A percentile compares a stretch with the other conserved stretches of the same genome.
phyloP scores from a whole-genome alignment of 2,113 vertebrate genomes.

The Anthoscopus minutus region DNA sequence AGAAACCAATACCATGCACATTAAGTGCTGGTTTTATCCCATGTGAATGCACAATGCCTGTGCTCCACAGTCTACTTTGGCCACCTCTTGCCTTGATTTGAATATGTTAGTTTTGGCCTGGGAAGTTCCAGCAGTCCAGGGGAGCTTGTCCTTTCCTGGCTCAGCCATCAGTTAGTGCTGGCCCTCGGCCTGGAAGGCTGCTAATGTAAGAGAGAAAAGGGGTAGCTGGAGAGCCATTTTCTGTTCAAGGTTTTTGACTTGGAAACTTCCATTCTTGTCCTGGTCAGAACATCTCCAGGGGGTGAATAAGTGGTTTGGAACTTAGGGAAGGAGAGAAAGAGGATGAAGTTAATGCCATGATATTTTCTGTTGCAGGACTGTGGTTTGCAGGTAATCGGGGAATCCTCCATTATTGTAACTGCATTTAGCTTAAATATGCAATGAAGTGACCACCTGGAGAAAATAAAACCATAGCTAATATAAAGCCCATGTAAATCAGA shows the following conservation, averaged over 20 bases:
- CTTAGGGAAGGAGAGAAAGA: background rate
- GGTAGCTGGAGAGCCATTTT: background rate
- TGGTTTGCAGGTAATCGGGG: background rate
- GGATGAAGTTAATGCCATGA: background rate
- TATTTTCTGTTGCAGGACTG: background rate
- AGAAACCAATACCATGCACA: background rate
- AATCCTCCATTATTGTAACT: background rate
- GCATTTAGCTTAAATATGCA: background rate
- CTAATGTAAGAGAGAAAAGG: background rate
- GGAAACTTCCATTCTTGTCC: background rate
- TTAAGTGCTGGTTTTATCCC: background rate
- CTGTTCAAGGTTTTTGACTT: background rate
- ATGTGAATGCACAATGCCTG: background rate
- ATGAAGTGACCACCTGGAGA: background rate
- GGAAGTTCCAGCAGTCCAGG: background rate
- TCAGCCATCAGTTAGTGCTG: background rate
- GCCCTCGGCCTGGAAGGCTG: background rate
- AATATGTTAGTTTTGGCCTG: background rate
- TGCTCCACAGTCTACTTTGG: background rate
- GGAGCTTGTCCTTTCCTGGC: conserved; percentile 20
- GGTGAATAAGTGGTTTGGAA: background rate
- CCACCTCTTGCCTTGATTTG: background rate
- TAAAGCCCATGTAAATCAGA: background rate
- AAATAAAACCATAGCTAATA: background rate
- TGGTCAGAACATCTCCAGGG: background rate